A percentile compares a stretch with the other conserved stretches of the same genome.
Conservation (phyloP, 2,888 invertebrate species). For the Acrobasis suavella region DNA sequence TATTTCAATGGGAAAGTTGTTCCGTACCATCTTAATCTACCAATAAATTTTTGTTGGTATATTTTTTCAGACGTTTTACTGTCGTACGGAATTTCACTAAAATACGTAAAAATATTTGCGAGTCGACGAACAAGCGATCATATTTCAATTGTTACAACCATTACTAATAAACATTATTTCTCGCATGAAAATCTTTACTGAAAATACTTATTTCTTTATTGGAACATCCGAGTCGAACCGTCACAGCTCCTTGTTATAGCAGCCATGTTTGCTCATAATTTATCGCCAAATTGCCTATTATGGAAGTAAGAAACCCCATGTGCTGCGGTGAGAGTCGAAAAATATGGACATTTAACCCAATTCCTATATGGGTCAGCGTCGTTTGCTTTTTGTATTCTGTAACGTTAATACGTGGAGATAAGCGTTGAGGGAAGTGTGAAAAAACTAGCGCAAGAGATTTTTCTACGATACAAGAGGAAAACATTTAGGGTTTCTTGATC, state of each 20-base stretch:
- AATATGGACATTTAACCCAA: slow-evolving; percentile 65
- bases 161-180: not conserved
- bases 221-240: slow-evolving; percentile 27
- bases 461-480: not conserved
- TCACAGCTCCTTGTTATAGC: slow-evolving; percentile 37
- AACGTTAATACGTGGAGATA: slow-evolving; percentile 3
- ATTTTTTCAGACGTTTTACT: too few species aligned
- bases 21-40: too few species aligned
- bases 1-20: too few species aligned
- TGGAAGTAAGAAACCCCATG: slow-evolving; percentile 25
- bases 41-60: too few species aligned
- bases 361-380: slow-evolving; percentile 29
- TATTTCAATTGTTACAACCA: not conserved
- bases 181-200: not conserved
- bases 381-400: slow-evolving; percentile 9
- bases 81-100: not conserved
- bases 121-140: not conserved
- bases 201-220: slow-evolving; percentile 1
- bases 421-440: not conserved
- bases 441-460: not conserved
- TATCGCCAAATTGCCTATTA: slow-evolving; percentile 64
- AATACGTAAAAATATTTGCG: not conserved
- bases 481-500: too few species aligned
- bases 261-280: slow-evolving; percentile 40
- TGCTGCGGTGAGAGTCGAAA: slow-evolving; percentile 42